Base-by-base conservation (phyloP, 2,797 vertebrate genomes). In the Emys orbicularis region DNA sequence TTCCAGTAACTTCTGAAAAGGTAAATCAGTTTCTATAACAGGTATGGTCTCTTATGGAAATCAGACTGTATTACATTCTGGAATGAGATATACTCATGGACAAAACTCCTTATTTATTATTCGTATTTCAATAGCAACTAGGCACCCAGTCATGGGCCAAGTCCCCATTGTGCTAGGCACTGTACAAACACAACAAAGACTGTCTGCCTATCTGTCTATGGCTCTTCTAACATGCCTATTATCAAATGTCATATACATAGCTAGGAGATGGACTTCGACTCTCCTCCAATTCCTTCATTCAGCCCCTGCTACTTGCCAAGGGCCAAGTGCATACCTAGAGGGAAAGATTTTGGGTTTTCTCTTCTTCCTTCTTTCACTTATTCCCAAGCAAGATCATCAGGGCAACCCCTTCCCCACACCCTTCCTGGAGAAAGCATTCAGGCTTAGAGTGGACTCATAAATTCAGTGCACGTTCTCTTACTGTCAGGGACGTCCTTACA, bases 101-200 rank as follows among this genome's bases (percentile, higher is more conserved):
- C 53, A 81, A 79, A 81, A 79, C 47, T 41, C 52, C 72, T 11
- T 34, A n/a, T 21, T 83, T 81, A 56, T n/a, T 81, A 21, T 61
- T 31, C 61, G 34, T 19, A 68, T 0, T 1, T 52, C 65, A 3
- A 3, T 3, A 82, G 86, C 21, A 77, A 8, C 12, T 1, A 4
- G 50, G 79, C 82, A 68, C 12, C 34, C 83, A 44, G 37, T 83
- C 86, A 1, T 21, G 77, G 79, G 76, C 74, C 27, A 77, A 15
- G 47, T 90, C 18, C 65, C 79, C 82, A 44, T 29, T 84, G 47
- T 47, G 54, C 50, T 59, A 49, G 11, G 74, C 21, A 47, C 31
- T 86, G 52, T 65, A 76, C 49, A 94, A 90, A 89, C 41, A 93
- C 29, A 37, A 85, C 1, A 1, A 91, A 92, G 50, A 9, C 77